Evolutionary conservation across 2,113 vertebrate species (phyloP).

Genomic region (Oxygymnocypris stewartii): DNA sequence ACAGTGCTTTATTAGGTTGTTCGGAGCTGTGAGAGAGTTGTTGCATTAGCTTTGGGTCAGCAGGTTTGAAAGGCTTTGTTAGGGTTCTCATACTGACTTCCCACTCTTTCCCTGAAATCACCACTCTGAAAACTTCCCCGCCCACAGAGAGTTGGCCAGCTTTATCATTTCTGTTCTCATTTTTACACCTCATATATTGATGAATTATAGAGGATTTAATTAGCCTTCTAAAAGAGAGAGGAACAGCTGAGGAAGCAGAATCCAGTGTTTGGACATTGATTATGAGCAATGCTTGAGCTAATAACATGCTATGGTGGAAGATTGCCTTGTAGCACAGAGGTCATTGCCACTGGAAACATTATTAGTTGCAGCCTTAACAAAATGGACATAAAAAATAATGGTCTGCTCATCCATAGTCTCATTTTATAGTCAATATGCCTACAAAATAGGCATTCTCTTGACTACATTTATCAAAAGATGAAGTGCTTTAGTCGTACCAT

Average conservation of each 20-base stretch:
- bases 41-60: conserved; percentile 23
- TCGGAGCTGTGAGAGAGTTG: conserved; percentile 1
- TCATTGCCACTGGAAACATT: neutral
- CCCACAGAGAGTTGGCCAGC: conserved; percentile 22
- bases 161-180: conserved; percentile 24
- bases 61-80: conserved; percentile 22
- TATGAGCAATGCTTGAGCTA: conserved; percentile 15
- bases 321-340: conserved; percentile 6
- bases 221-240: neutral
- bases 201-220: conserved; percentile 29
- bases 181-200: conserved; percentile 21
- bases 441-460: neutral
- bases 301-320: conserved; percentile 20
- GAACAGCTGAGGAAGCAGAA: conserved; percentile 15
- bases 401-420: neutral
- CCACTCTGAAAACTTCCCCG: conserved; percentile 3
- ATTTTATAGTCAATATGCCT: neutral
- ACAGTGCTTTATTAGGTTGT: conserved; percentile 37
- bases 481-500: neutral
- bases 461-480: neutral
- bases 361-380: neutral
- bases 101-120: neutral
- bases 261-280: neutral
- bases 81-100: conserved; percentile 19
- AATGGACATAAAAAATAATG: neutral